Evolutionary conservation across 2,888 invertebrate species (phyloP).

Genomic region (Agriopis leucophaearia): DNA sequence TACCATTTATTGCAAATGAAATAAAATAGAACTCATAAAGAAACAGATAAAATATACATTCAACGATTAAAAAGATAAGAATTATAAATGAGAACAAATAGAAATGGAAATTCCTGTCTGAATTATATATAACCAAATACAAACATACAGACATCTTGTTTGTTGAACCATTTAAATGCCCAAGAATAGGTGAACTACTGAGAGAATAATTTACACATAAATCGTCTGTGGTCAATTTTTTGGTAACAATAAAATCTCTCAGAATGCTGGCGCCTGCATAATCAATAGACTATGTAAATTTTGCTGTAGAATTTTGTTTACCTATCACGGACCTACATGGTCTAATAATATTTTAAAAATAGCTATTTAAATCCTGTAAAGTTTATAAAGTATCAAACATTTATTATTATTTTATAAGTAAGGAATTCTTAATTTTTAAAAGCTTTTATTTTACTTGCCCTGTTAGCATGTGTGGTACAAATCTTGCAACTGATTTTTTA

Average conservation of each 20-base stretch:
- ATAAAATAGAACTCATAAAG: not conserved
- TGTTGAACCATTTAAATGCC: slow-evolving; percentile 19
- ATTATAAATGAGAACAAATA: slow-evolving; percentile 1
- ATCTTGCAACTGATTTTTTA: no score
- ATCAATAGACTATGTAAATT: slow-evolving; percentile 54
- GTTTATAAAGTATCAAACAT: not conserved
- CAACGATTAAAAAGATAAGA: slow-evolving; percentile 9
- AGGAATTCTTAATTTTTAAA: no score
- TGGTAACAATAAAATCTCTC: slow-evolving; percentile 54
- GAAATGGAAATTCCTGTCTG: slow-evolving; percentile 1
- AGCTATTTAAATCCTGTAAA: not conserved
- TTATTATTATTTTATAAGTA: not conserved
- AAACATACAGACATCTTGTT: slow-evolving; percentile 8
- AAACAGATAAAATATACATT: not conserved
- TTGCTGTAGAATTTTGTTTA: slow-evolving; percentile 30
- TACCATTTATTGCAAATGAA: not conserved
- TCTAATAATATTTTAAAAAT: not conserved
- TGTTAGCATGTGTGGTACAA: no score
- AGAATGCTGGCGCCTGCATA: slow-evolving; percentile 67
- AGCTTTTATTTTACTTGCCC: no score
- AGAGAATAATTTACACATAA: slow-evolving; percentile 55
- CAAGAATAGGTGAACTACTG: slow-evolving; percentile 44
- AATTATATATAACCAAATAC: not conserved
- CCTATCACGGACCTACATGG: slow-evolving; percentile 20
- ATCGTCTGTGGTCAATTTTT: slow-evolving; percentile 61